These are phyloP conservation scores for Varanus komodoensis DNA, from an alignment of 2,113 vertebrate species.

Conservation along the genomic window DNA sequence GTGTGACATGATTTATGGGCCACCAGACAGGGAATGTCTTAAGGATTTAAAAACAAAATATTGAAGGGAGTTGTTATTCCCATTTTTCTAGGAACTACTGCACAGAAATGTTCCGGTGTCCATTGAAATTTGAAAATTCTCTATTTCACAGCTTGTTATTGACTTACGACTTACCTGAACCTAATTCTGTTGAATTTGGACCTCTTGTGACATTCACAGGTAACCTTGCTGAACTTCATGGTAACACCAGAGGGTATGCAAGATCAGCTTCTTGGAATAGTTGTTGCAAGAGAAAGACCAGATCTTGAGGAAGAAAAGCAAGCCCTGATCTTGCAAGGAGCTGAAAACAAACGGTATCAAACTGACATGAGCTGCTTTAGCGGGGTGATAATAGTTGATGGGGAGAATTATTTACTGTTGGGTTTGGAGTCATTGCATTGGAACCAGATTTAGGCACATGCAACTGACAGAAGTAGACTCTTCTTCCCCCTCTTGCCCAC, in stretches of 20 bases:
- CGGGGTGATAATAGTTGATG: not conserved
- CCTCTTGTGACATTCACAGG: conserved; percentile 71
- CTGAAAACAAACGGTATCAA: conserved; percentile 90
- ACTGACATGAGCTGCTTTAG: not conserved
- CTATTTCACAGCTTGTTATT: not conserved
- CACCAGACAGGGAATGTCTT: not conserved
- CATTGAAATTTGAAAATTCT: not conserved
- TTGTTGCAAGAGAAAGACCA: conserved; percentile 89
- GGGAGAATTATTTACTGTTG: not conserved
- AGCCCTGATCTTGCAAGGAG: conserved; percentile 88
- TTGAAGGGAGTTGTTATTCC: not conserved
- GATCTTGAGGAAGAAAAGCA: conserved; percentile 93
- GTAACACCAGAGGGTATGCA: conserved; percentile 92
- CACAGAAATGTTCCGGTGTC: not conserved
- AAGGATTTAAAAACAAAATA: not conserved
- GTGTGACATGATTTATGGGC: not conserved
- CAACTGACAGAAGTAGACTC: too few relatives aligned
- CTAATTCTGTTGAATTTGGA: not conserved
- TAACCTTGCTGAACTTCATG: conserved; percentile 93
- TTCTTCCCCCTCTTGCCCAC: too few relatives aligned
- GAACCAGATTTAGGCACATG: too few relatives aligned
- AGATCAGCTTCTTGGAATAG: conserved; percentile 92
- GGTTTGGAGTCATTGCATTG: not conserved
- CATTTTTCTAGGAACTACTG: not conserved
- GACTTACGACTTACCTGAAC: not conserved